Evolutionary conservation across 2,797 vertebrate genomes (phyloP).

Genomic region (Podarcis lilfordi): DNA sequence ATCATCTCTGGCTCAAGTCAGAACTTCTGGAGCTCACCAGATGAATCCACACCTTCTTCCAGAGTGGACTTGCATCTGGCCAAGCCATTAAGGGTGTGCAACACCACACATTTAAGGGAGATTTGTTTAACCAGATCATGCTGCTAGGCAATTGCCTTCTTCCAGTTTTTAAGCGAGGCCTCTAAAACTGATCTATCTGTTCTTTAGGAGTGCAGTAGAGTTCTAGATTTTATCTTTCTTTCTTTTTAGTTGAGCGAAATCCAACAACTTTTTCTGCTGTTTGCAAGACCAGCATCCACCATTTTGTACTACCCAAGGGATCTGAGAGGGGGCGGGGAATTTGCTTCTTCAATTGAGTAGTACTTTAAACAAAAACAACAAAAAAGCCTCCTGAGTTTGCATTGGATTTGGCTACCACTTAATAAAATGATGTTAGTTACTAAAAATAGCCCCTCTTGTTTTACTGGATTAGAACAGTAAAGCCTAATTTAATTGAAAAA

Average conservation of each 20-base stretch:
- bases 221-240: neutral
- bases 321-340: neutral
- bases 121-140: neutral
- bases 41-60: neutral
- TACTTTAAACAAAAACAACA: constrained; percentile 8
- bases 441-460: constrained; percentile 59
- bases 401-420: constrained; percentile 54
- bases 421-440: constrained; percentile 61
- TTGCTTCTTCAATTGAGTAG: neutral
- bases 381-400: constrained; percentile 55
- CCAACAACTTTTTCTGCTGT: neutral
- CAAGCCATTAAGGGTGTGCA: neutral
- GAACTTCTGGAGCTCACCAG: neutral
- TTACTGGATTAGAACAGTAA: constrained; percentile 74
- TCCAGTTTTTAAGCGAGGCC: neutral
- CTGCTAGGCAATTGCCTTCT: neutral
- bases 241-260: neutral
- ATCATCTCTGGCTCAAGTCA: neutral
- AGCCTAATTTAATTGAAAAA: constrained; percentile 81
- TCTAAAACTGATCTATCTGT: neutral
- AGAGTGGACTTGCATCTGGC: neutral
- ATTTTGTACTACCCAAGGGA: neutral
- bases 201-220: neutral
- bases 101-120: neutral
- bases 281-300: neutral